Conservation (phyloP, 2,113 vertebrate species). For the Antigone vipio region DNA sequence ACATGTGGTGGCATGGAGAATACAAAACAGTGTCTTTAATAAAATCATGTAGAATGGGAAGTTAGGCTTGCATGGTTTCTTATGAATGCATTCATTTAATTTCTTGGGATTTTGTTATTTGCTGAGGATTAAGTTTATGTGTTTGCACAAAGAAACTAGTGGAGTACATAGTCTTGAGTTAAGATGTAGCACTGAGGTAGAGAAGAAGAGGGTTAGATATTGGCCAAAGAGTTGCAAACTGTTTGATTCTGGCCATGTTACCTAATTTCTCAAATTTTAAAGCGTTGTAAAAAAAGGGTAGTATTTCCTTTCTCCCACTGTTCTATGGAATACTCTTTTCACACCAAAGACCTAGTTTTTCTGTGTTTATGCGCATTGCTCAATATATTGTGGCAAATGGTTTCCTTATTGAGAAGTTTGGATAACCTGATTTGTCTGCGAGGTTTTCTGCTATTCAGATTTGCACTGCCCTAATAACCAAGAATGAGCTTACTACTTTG, state of each 20-base stretch:
- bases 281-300: background rate
- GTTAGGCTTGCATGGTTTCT: background rate
- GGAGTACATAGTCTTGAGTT: background rate
- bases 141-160: background rate
- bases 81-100: background rate
- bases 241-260: background rate
- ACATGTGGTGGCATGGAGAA: background rate
- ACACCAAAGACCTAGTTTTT: background rate
- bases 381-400: background rate
- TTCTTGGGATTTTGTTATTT: background rate
- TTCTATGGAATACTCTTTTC: background rate
- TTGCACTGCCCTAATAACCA: background rate
- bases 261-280: background rate
- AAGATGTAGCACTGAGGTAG: background rate
- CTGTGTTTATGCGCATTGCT: background rate
- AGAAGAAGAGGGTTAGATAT: background rate
- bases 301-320: background rate
- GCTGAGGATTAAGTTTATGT: background rate
- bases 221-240: background rate
- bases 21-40: background rate
- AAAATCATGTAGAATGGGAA: background rate
- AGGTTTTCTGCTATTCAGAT: background rate
- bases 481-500: background rate
- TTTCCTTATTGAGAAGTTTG: background rate
- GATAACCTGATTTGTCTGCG: background rate